Evolutionary conservation across 2,113 vertebrate species (phyloP), one percentile per base, ranked within the genome.

Genomic region (Centropristis striata): DNA sequence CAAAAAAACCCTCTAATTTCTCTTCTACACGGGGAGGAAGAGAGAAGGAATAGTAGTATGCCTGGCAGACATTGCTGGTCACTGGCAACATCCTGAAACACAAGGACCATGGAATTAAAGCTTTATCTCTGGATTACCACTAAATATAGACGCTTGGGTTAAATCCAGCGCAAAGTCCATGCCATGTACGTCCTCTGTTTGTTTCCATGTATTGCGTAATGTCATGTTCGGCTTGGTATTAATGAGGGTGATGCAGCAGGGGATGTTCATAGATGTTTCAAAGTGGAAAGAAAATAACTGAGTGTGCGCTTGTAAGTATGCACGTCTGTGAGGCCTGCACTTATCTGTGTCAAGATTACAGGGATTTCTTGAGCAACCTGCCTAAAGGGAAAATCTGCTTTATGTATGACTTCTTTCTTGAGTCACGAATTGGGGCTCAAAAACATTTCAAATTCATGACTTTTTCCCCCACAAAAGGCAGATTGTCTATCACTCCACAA

Each of bases 61-160:
- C 54, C 69, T 70, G 68, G 49, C 69, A 88, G 83, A 66, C 73
- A 37, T 37, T 47, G 80, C 66, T 57, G 46, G 61, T 83, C 72
- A 86, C 61, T 66, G 73, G 60, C 65, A 91, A 72, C 88, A 92
- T 86, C 82, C 83, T 69, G 80, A 84, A 90, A 78, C 81, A 86
- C 85, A 75, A 87, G 83, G 87, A 71, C 80, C 79, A 11, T 66
- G 81, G 91, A 90, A 93, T 94, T 94, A 94, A 90, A 88, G 88
- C 87, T 87, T 92, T 92, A 93, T 94, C 93, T 91, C 53, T 85
- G 90, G 93, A 94, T 95, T 95, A 94, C 77, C 59, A 91, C 94
- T 93, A 95, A 95, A 95, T 93, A 94, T 95, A 95, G 93, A 91
- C 18, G 57, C 87, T 90, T 83, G 90, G 84, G 86, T 84, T 90